Evolutionary conservation across 2,113 vertebrate genomes (phyloP).

Genomic region (Xyliphius kryptos): DNA sequence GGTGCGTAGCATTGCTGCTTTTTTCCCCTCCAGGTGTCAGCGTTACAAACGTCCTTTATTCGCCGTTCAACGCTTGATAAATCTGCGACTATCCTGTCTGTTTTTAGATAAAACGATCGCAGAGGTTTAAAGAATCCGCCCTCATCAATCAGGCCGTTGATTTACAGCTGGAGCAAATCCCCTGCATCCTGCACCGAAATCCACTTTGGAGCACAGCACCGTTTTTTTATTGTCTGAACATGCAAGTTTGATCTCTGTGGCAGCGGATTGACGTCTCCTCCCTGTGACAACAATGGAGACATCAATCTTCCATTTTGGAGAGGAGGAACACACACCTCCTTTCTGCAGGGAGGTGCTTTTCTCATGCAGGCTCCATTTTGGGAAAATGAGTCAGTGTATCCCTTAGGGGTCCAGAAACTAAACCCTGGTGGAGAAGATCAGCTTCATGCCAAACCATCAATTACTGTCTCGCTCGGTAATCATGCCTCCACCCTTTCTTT

Average conservation of each 20-base stretch:
- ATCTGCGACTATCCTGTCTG: no score
- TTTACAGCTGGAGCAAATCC: conserved; percentile 10
- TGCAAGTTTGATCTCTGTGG: conserved; percentile 21
- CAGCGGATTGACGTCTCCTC: conserved; percentile 64
- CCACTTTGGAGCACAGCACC: conserved; percentile 4
- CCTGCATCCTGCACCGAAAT: conserved; percentile 1
- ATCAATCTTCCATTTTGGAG: conserved; percentile 42
- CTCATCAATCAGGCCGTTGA: no score
- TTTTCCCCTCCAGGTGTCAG: no score
- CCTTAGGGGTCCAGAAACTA: conserved; percentile 76
- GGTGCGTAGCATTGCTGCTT: no score
- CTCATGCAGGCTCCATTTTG: conserved; percentile 66
- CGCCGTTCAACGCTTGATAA: no score
- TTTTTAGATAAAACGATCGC: no score
- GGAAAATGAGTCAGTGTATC: conserved; percentile 81
- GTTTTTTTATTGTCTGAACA: conserved; percentile 22
- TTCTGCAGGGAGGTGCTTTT: conserved; percentile 50
- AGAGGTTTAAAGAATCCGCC: not conserved
- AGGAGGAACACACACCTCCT: conserved; percentile 44
- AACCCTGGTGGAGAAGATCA: conserved; percentile 71
- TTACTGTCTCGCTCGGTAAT: conserved; percentile 99
- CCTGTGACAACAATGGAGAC: conserved; percentile 64
- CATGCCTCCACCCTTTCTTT: conserved; percentile 95
- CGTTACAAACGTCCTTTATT: no score
- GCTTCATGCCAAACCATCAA: conserved; percentile 92